phyloP scores from a whole-genome alignment of 2,888 invertebrate genomes.

The Acheta domesticus region DNA sequence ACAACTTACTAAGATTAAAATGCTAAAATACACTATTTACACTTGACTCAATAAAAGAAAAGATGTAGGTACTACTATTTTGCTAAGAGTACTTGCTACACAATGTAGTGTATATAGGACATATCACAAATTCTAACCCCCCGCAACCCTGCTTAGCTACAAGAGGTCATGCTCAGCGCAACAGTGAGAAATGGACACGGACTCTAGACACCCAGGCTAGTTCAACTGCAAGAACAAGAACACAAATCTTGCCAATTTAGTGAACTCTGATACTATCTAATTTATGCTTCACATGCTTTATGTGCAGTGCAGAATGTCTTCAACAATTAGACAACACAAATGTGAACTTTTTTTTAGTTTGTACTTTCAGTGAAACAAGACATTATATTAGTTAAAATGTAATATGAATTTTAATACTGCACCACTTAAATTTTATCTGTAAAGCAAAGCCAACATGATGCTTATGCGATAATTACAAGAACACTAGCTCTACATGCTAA shows the following conservation, averaged over 20 bases:
- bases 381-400: neutral
- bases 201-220: neutral
- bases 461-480: constrained; percentile 9
- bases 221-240: neutral
- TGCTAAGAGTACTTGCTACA: neutral
- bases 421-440: neutral
- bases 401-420: neutral
- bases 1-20: neutral
- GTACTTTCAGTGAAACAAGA: neutral
- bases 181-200: constrained; percentile 18
- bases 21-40: neutral
- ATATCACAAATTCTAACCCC: constrained; percentile 2
- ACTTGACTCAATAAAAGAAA: constrained; percentile 18
- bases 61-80: constrained; percentile 9
- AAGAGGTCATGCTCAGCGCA: neutral
- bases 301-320: neutral
- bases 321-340: neutral
- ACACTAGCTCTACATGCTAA: neutral
- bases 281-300: neutral
- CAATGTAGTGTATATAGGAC: neutral
- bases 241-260: neutral
- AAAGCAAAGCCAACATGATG: neutral
- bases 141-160: constrained; percentile 18
- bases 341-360: neutral
- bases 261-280: neutral